Base-by-base conservation (phyloP, 1,140 invertebrate species). In the Scaptomyza montana region DNA sequence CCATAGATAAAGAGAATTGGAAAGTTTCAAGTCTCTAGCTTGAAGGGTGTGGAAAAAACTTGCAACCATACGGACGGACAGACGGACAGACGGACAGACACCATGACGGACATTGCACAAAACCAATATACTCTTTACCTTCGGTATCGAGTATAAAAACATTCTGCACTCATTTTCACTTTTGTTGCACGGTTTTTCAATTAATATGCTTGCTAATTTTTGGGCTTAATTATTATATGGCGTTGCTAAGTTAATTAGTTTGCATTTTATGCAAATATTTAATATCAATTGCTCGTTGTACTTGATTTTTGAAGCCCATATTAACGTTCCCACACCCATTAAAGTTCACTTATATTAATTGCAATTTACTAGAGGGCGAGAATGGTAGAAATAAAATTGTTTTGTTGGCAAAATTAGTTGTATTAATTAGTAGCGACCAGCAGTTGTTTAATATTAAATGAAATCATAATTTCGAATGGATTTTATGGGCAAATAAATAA, bases 241-340 rank as follows among this genome's bases (percentile, higher is more conserved):
- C 63, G 49, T 19, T 28, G 57, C 63, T 63, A 68, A 74, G 70
- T 64, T 74, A 77, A 77, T 77, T 77, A 77, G 71, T 70, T 47
- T 39, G 46, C 30, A 50, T 60, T 69, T 60, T 46, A 21, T 69
- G 64, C 55, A 61, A 74, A 77, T 77, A 74, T 69, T 68, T 55
- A 45, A 77, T 69, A 39, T 41, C 39, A 16, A 43, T 55, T 49
- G 39, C 3, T 7, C 16, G 59, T 33, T 33, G 3, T 0, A 33
- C 7, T 33, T 33, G 30, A 5, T 33, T 33, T 33, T 33, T 33
- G 30, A 6, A 33, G 30, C 30, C 5, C 30, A 33, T 30, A 19
- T 25, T 25, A 49, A 41, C 59, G 10, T 25, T 19, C n/a, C 12
- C 30, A 55, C 28, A 60, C 71, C 64, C 28, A 71, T 61, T 71